Evolutionary conservation across 1,140 invertebrate species (phyloP).

Genomic region (Zaprionus ghesquierei): DNA sequence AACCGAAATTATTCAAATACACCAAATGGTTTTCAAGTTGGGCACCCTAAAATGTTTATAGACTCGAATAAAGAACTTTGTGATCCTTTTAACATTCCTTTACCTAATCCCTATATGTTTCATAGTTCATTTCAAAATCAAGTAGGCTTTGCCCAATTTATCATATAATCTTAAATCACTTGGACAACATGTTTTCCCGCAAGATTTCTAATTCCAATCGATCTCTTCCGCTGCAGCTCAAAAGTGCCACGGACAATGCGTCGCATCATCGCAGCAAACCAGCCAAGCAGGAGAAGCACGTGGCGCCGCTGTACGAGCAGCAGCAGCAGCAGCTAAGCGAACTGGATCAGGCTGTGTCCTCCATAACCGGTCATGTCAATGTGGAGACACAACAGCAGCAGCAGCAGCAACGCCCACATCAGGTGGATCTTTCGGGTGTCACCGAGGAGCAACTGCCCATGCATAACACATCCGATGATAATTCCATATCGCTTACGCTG

Average conservation of each 20-base stretch:
- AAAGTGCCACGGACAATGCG: slow-evolving; percentile 17
- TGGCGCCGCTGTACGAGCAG: slow-evolving; percentile 31
- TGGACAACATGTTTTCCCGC: not conserved
- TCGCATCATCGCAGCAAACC: slow-evolving; percentile 64
- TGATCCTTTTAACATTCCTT: not conserved
- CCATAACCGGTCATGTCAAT: slow-evolving; percentile 52
- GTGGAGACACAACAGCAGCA: not conserved
- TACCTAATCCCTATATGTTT: not conserved
- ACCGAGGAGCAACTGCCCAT: slow-evolving; percentile 61
- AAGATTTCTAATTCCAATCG: not conserved
- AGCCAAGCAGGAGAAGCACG: slow-evolving; percentile 51
- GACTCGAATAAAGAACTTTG: not conserved
- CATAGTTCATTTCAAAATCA: not conserved
- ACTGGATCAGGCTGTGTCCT: slow-evolving; percentile 73
- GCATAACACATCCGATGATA: slow-evolving; percentile 72
- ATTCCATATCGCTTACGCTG: slow-evolving; percentile 73
- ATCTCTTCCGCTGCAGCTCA: slow-evolving; percentile 38
- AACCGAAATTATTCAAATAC: not conserved
- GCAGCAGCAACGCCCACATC: slow-evolving; percentile 21
- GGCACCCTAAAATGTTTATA: not conserved
- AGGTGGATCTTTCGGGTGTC: slow-evolving; percentile 22
- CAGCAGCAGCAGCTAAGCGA: slow-evolving; percentile 65
- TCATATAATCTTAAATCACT: not conserved
- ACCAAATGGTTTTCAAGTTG: not conserved
- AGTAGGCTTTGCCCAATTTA: not conserved